A percentile compares a stretch with the other conserved stretches of the same genome.
These are phyloP conservation scores for Gila orcuttii DNA, from an alignment of 2,113 vertebrate species.

Conservation along the genomic window DNA sequence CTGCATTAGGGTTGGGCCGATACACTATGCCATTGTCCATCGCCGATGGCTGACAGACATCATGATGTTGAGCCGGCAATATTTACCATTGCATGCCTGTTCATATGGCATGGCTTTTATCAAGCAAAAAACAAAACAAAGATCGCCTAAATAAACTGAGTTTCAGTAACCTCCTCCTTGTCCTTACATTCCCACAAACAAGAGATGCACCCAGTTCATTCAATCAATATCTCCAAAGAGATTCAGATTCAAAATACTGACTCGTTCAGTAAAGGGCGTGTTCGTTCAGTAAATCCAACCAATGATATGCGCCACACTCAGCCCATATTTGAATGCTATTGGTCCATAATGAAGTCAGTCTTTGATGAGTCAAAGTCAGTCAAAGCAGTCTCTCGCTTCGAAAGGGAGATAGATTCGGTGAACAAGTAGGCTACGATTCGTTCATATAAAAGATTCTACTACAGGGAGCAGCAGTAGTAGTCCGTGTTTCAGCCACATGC, in stretches of 20 bases:
- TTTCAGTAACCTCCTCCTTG: background rate
- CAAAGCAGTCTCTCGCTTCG: background rate
- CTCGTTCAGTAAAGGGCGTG: constrained; percentile 4
- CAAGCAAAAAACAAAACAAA: background rate
- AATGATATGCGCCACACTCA: background rate
- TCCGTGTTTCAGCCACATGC: background rate
- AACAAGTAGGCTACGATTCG: background rate
- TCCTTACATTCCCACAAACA: background rate
- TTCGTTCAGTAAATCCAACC: background rate
- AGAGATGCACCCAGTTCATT: background rate
- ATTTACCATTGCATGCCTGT: too few species aligned
- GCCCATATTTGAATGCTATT: background rate
- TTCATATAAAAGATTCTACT: background rate
- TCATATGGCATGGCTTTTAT: background rate
- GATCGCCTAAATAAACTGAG: background rate
- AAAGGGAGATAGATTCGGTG: background rate
- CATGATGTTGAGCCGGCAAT: too few species aligned
- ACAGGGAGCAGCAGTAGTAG: background rate
- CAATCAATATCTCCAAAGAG: background rate
- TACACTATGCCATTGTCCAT: too few species aligned
- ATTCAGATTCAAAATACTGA: constrained; percentile 7
- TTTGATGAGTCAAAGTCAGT: background rate
- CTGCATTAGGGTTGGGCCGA: too few species aligned
- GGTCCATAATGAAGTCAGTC: background rate
- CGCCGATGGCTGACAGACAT: too few species aligned